These are phyloP conservation scores for Temnothorax rugatulus DNA, from an alignment of 2,888 invertebrate species.

Conservation along the genomic window DNA sequence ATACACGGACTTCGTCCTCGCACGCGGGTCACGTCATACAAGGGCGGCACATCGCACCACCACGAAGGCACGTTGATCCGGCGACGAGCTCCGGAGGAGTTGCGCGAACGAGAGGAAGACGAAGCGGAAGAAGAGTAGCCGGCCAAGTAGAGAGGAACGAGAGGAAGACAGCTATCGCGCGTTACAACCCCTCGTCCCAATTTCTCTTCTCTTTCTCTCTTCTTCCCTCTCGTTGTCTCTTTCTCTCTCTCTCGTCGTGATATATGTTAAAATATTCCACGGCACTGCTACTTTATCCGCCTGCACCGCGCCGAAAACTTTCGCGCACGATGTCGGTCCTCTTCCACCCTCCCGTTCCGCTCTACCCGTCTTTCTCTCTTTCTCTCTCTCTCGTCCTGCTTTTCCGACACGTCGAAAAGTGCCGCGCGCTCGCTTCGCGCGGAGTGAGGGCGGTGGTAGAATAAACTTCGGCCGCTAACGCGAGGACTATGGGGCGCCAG, in stretches of 20 bases:
- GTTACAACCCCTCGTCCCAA: slow-evolving; percentile 73
- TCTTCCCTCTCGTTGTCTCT: not conserved
- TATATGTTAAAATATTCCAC: slow-evolving; percentile 82
- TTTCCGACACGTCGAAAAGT: slow-evolving; percentile 67
- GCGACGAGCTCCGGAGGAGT: slow-evolving; percentile 2
- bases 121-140: slow-evolving; percentile 31
- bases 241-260: slow-evolving; percentile 76
- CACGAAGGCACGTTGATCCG: slow-evolving; percentile 34
- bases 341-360: slow-evolving; percentile 3
- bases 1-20: slow-evolving; percentile 15
- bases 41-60: not conserved
- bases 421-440: slow-evolving; percentile 49
- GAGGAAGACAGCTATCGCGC: slow-evolving; percentile 53
- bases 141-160: not conserved
- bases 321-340: slow-evolving; percentile 55
- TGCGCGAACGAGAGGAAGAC: slow-evolving; percentile 38
- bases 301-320: slow-evolving; percentile 58
- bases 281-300: slow-evolving; percentile 70
- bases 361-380: slow-evolving; percentile 20
- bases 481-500: slow-evolving; percentile 75
- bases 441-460: slow-evolving; percentile 27
- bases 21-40: not conserved
- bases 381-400: slow-evolving; percentile 35
- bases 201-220: slow-evolving; percentile 51
- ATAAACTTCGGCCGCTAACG: slow-evolving; percentile 76